Conservation (phyloP, 2,888 invertebrate species). For the Anodontia alba region DNA sequence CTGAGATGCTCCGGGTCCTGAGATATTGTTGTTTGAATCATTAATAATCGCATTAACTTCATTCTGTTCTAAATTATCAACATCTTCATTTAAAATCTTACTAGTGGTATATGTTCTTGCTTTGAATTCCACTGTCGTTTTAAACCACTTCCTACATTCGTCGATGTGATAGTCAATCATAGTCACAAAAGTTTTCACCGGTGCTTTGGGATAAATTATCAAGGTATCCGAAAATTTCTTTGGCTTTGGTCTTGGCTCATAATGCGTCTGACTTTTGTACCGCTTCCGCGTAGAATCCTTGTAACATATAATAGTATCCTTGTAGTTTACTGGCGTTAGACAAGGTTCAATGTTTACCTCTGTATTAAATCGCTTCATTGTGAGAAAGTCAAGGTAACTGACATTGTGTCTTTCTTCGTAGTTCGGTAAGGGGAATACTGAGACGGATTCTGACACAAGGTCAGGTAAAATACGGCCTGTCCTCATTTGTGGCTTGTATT, state of each 20-base stretch:
- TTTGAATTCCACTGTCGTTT: conserved; percentile 78
- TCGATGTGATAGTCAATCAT: conserved; percentile 77
- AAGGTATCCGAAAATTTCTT: conserved; percentile 73
- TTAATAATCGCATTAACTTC: background rate
- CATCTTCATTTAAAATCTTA: conserved; percentile 49
- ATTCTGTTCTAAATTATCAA: background rate
- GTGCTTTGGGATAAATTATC: conserved; percentile 72
- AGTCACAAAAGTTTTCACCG: conserved; percentile 70
- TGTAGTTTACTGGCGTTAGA: conserved; percentile 70
- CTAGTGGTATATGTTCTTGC: conserved; percentile 76
- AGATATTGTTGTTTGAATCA: conserved; percentile 8
- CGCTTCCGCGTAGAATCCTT: conserved; percentile 72
- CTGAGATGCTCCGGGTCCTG: conserved; percentile 73
- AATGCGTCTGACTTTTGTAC: conserved; percentile 75
- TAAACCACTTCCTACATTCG: conserved; percentile 78
- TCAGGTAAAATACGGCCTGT: conserved; percentile 45
- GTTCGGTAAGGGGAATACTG: conserved; percentile 69
- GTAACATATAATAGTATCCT: conserved; percentile 72
- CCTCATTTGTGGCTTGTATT: background rate
- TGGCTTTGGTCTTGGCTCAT: conserved; percentile 76
- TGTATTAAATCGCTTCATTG: conserved; percentile 74
- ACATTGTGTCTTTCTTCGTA: conserved; percentile 69
- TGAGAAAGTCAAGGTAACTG: conserved; percentile 66
- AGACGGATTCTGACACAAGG: conserved; percentile 72
- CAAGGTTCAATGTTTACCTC: conserved; percentile 71